Evolutionary conservation across 2,113 vertebrate genomes (phyloP), one percentile per base, ranked within the genome.

Genomic region (Penelope pileata): DNA sequence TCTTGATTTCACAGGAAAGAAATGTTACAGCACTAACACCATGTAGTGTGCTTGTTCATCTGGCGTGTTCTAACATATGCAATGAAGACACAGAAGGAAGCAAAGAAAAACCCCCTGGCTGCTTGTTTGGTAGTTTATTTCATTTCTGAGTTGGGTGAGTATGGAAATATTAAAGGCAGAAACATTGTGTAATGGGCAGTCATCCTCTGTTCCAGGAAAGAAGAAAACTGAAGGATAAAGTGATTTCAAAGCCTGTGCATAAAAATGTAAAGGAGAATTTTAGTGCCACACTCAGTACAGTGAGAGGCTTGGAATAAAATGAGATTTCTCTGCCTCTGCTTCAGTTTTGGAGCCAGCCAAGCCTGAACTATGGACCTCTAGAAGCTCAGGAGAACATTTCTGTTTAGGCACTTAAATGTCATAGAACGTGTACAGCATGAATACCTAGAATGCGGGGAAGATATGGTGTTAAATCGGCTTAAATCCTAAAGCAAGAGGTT

Each of bases 231-330:
- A 43, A 48, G 54, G 26, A 17, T 40, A 38, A 90, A 59, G 23
- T 24, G n/a, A 2, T 36, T 42, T 36, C 27, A 53, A 90, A 74
- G 12, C 42, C 48, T 79, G 13, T 43, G 22, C 40, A 34, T 40
- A 48, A 60, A 80, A 82, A 59, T 50, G 32, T 29, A 21, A 66
- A 86, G 69, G 6, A 38, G 6, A 32, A 29, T 6, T 83, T 90
- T 79, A 88, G 66, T 54, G 38, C 64, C 27, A 10, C 4, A 2
- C 12, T 83, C 24, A 5, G 22, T 26, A 16, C 17, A 24, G 54
- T 34, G 42, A 78, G 67, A 88, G 43, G 23, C n/a, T 79, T 79
- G 50, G 27, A 50, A 38, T 60, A 63, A 86, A 88, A 64, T 48
- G 21, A 68, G 17, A 42, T 36, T 48, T 72, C 7, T 29, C 21